Conservation (phyloP, 1,140 invertebrate species). For the Antheraea mylitta region DNA sequence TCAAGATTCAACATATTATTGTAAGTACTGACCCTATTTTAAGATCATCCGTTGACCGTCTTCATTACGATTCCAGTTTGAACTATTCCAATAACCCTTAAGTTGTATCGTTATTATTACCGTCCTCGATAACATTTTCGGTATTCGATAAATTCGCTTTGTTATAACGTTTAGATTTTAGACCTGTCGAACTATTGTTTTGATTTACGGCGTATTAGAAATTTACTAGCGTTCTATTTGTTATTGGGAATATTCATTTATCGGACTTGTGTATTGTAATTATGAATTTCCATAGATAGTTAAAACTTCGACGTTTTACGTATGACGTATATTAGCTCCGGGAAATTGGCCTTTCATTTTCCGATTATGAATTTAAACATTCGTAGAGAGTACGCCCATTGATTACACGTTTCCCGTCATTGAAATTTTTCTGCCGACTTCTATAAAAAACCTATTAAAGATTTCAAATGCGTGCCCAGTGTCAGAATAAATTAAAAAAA, state of each 20-base stretch:
- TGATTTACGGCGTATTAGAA: constrained; percentile 1
- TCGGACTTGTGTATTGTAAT: not conserved
- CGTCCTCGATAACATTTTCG: not conserved
- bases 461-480: no score
- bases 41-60: not conserved
- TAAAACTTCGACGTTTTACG: not conserved
- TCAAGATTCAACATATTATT: not conserved
- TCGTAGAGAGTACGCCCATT: no score
- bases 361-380: no score
- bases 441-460: no score
- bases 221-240: not conserved
- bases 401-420: no score
- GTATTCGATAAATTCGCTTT: not conserved
- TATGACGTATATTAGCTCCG: no score
- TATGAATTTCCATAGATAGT: not conserved
- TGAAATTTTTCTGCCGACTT: no score
- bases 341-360: no score
- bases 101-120: not conserved
- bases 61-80: not conserved
- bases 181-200: not conserved
- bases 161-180: constrained; percentile 4
- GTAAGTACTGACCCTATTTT: not conserved
- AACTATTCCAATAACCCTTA: constrained; percentile 3
- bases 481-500: no score
- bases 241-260: not conserved